Evolutionary conservation across 2,888 invertebrate genomes (phyloP), one percentile per base, ranked within the genome.

Genomic region (Kryphioiulus occultus): DNA sequence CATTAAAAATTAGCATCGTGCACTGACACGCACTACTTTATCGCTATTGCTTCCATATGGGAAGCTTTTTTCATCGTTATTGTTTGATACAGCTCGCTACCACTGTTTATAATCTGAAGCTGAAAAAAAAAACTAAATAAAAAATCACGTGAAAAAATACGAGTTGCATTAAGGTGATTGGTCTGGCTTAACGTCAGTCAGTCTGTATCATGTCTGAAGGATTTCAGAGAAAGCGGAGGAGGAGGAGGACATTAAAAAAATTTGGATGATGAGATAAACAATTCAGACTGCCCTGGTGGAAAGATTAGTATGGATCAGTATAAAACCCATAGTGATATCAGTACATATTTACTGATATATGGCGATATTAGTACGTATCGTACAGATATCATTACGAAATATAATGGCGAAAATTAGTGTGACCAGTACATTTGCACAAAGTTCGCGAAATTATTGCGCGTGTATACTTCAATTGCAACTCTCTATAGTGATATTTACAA

Each of bases 1-100:
- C 78, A 78, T 30, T 78, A 78, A 78, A 78, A 78, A 78, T 78
- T 78, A 78, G 78, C 78, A 78, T 78, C 78, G 26, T 78, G 78
- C 78, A 78, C 26, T 15, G 78, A 78, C 78, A 78, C 78, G 78
- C 7, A 15, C 15, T 78, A 78, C 78, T 78, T 26, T 10, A 22
- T 30, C 22, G 12, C 26, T 30, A 15, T 15, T 78, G 22, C 15
- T 10, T 68, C 22, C 10, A 4, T 68, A 10, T 68, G 19, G 22
- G 12, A 15, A 12, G 15, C 26, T 78, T 15, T 30, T 78, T 78
- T 78, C 59, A 26, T 30, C 78, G 22, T 78, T 30, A 30, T 78
- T 78, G 12, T 78, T 78, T 78, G 12, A 78, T 78, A 30, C 12
- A 15, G 59, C 9, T 15, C 15, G 22, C n/a, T 68, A 68, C n/a